A percentile compares a stretch with the other conserved stretches of the same genome.
phyloP scores from a whole-genome alignment of 2,113 vertebrate species.

The Irena cyanogastra region DNA sequence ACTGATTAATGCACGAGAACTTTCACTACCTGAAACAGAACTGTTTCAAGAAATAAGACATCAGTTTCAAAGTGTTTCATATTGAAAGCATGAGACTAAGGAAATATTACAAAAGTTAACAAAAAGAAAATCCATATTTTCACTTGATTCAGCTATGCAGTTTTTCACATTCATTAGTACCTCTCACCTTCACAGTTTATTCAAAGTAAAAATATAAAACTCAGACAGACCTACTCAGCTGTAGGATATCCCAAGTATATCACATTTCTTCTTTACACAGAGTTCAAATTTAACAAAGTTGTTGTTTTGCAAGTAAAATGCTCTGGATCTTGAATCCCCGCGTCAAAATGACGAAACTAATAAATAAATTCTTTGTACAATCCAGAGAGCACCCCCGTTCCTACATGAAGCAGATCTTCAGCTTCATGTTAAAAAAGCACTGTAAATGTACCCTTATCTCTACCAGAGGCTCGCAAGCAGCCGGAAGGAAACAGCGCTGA shows the following conservation, averaged over 20 bases:
- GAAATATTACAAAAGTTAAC: not conserved
- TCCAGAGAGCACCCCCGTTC: not conserved
- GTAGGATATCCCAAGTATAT: not conserved
- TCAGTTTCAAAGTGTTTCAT: not conserved
- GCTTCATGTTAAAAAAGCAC: slow-evolving; percentile 30
- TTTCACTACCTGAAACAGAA: not conserved
- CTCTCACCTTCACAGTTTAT: not conserved
- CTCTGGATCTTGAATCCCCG: not conserved
- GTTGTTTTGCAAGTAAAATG: not conserved
- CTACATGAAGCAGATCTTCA: slow-evolving; percentile 21
- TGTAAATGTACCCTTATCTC: slow-evolving; percentile 75
- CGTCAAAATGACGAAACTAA: not conserved
- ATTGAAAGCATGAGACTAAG: not conserved
- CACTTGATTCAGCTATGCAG: not conserved
- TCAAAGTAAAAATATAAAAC: not conserved
- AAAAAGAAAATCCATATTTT: not conserved
- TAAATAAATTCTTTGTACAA: not conserved
- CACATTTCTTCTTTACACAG: not conserved
- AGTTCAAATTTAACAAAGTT: not conserved
- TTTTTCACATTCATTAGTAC: not conserved
- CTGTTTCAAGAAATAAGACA: not conserved
- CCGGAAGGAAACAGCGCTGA: slow-evolving; percentile 84
- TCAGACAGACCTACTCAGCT: not conserved
- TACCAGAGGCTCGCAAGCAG: slow-evolving; percentile 66
- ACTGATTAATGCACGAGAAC: not conserved